Percentiles rank a stretch among this genome's conserved stretches.
These are phyloP conservation scores for Phalacrocorax pelagicus DNA, from an alignment of 2,113 vertebrate genomes.

Conservation along the genomic window DNA sequence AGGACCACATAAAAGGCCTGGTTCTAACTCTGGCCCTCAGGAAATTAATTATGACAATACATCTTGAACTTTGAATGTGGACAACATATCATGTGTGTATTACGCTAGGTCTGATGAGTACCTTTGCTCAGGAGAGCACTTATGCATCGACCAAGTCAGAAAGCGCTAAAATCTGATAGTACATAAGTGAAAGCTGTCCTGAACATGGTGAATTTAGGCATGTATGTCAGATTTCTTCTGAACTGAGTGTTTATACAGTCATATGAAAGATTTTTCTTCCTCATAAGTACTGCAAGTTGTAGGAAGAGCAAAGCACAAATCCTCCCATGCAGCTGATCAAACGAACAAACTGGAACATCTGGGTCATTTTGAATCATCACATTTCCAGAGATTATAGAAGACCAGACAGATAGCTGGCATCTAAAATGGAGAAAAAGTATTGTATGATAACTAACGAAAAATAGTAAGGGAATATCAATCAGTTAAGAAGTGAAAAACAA, in stretches of 20 bases:
- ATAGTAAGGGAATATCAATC: neutral
- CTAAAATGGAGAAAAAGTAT: neutral
- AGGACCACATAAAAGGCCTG: neutral
- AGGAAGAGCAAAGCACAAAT: neutral
- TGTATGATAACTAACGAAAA: neutral
- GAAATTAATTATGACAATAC: neutral
- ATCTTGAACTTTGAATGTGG: neutral
- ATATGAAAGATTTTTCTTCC: neutral
- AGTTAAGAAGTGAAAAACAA: neutral
- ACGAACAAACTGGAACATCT: neutral
- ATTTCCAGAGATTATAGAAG: neutral
- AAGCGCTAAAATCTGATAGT: neutral
- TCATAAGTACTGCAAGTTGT: neutral
- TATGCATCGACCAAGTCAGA: neutral
- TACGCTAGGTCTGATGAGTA: neutral
- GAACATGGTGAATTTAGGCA: neutral
- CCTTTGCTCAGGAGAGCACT: neutral
- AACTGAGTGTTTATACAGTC: neutral
- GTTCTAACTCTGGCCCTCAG: neutral
- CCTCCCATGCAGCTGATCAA: neutral
- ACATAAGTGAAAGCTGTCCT: neutral
- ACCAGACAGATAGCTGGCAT: neutral
- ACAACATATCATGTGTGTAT: neutral
- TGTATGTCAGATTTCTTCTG: neutral
- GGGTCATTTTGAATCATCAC: neutral